Evolutionary conservation across 2,797 vertebrate species (phyloP), one percentile per base, ranked within the genome.

Genomic region (Hyperoplus lanceolatus): DNA sequence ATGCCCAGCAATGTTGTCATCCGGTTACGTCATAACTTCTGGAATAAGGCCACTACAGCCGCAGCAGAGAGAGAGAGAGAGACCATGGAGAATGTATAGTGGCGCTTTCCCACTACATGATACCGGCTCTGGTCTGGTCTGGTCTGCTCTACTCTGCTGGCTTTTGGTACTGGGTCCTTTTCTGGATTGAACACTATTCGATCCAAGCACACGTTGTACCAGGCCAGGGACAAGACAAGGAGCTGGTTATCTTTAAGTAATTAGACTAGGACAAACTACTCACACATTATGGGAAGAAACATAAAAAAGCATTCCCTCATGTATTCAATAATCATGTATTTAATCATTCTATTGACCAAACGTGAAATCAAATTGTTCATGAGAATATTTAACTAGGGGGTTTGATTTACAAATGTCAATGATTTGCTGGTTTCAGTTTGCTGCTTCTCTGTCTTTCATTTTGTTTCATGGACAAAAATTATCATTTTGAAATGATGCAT

Each of bases 131-230:
- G 29, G 29, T 2, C 29, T 29, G 29, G 29, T 29, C 29, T 29
- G 29, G 1, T 29, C 29, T 29, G 29, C 29, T 29, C 29, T 29
- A 29, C 29, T 29, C 29, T 29, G 29, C 29, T 29, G 29, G 29
- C 29, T 29, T 3, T 29, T 29, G 29, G 29, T 29, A 29, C 29
- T 29, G 29, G 29, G 29, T 29, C 29, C 29, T 29, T 29, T 29
- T 29, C 29, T 29, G 29, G 29, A 29, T 29, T n/a, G n/a, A 38
- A 2, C 6, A 51, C 3, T 12, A n/a, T 11, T 5, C 46, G 36
- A 51, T 51, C 14, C 16, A 53, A 61, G 48, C 69, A 61, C 69
- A 60, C 12, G 18, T 53, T 71, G 12, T 51, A 43, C 48, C 38
- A 53, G 36, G 59, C 51, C n/a, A 41, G 29, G 29, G 11, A 21